Percentiles rank a stretch among this genome's conserved stretches.
phyloP scores from a whole-genome alignment of 2,113 vertebrate genomes.

The Poeciliopsis retropinna region DNA sequence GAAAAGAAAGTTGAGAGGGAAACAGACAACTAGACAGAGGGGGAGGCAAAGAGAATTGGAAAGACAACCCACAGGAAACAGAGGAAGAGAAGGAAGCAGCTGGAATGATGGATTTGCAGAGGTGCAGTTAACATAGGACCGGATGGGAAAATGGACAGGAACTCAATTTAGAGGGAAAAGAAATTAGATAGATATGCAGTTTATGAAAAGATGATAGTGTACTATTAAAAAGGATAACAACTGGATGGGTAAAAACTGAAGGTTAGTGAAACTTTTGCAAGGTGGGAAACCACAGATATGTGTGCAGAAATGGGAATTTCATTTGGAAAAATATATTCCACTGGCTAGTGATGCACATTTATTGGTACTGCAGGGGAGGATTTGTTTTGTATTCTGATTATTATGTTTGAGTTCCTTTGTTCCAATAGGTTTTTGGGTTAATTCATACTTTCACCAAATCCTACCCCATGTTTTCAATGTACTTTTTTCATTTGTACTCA shows the following conservation, averaged over 20 bases:
- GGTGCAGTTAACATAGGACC: constrained; percentile 30
- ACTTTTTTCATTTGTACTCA: too few species aligned
- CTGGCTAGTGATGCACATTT: constrained; percentile 7
- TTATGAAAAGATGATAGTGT: constrained; percentile 20
- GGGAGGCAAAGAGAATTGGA: constrained; percentile 23
- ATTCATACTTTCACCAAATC: not conserved
- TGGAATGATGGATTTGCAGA: constrained; percentile 53
- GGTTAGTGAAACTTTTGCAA: constrained; percentile 1
- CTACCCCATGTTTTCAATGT: not conserved
- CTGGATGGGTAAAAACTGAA: constrained; percentile 11
- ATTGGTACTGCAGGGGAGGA: constrained; percentile 13
- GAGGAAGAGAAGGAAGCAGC: constrained; percentile 26
- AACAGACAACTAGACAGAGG: constrained; percentile 21
- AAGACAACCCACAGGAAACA: constrained; percentile 34
- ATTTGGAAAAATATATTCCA: constrained; percentile 2
- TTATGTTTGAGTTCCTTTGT: not conserved
- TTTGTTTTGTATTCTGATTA: not conserved
- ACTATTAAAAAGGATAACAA: not conserved
- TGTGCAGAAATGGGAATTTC: not conserved
- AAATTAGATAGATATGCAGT: constrained; percentile 16
- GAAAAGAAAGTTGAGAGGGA: constrained; percentile 20
- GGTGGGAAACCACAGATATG: not conserved
- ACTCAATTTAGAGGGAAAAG: constrained; percentile 23
- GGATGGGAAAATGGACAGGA: constrained; percentile 20
- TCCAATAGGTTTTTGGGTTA: not conserved